These are phyloP conservation scores for Fulica atra DNA, from an alignment of 2,113 vertebrate species.

Conservation along the genomic window DNA sequence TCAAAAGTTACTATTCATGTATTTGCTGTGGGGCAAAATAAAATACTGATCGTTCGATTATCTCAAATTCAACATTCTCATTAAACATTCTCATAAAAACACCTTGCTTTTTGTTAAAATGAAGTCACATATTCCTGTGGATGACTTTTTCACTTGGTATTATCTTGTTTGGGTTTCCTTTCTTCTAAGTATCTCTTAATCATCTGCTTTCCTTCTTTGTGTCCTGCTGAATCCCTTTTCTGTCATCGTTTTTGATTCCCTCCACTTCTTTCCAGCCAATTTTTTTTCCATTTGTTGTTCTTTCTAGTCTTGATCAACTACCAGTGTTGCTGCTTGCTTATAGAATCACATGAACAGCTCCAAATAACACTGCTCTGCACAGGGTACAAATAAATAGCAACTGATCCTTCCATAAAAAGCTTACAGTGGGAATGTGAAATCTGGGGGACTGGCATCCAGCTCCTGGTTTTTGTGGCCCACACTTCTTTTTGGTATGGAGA, in stretches of 20 bases:
- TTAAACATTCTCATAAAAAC: rapidly evolving
- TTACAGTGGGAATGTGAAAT: not conserved
- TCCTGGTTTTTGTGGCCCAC: not conserved
- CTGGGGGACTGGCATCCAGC: not conserved
- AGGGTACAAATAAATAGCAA: not conserved
- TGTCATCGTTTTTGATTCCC: not conserved
- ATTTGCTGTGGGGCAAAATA: not conserved
- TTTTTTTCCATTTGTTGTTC: not conserved
- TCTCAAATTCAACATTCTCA: not conserved
- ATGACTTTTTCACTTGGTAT: not conserved
- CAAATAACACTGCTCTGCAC: not conserved
- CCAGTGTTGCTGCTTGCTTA: not conserved
- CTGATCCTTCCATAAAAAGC: not conserved
- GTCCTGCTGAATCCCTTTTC: not conserved
- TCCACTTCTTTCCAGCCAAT: not conserved
- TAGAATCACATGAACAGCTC: not conserved
- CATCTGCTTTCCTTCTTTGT: not conserved
- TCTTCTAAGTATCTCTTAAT: not conserved
- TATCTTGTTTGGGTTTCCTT: not conserved
- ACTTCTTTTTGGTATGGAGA: not conserved
- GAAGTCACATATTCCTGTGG: not conserved
- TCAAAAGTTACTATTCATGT: not conserved
- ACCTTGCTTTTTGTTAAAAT: not conserved
- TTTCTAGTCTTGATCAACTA: not conserved
- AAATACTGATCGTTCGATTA: not conserved